Evolutionary conservation across 2,113 vertebrate species (phyloP), one percentile per base, ranked within the genome.

Genomic region (Pollimyrus isidori): DNA sequence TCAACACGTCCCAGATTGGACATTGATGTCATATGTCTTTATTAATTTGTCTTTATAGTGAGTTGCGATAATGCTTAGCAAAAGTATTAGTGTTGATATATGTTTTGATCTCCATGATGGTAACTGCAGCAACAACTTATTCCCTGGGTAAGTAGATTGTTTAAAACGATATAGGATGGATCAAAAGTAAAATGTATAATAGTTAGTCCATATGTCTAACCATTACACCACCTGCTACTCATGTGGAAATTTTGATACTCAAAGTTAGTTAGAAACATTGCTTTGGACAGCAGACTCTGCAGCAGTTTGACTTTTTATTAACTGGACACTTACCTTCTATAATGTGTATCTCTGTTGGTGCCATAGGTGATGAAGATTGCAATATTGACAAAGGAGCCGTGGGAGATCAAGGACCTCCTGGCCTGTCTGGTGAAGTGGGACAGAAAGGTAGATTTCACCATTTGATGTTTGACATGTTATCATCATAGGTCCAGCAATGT

Each of bases 341-440:
- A 30, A 30, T 86, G 17, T 53, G 88, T 4, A 50, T 82, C 26
- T 49, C 30, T 85, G 87, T 82, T 3, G 58, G 89, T 48, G 45
- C 11, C 76, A 42, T 89, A 95, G 94, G 86, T 91, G 92, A 90
- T 58, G 50, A 11, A 26, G 35, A 90, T 0, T 96, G 95, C 91
- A 0, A 92, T 23, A 50, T 92, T 35, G 1, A 53, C 69, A 93
- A 87, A 89, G 98, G 98, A 35, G 46, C 17, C 45, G 94, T 93
- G 30, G 98, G 98, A 39, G 90, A 87, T 88, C 92, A 96, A 39
- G 98, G 98, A 90, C 86, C 58, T 89, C 92, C 93, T 69, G 98
- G 98, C 15, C 95, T 97, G 90, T 92, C 89, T 49, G 98, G 98
- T 0, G 98, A 99, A 93, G 88, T 95, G 85, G 98, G 98, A 93